Evolutionary conservation across 1,140 invertebrate genomes (phyloP).

Genomic region (Drosophila novamexicana): DNA sequence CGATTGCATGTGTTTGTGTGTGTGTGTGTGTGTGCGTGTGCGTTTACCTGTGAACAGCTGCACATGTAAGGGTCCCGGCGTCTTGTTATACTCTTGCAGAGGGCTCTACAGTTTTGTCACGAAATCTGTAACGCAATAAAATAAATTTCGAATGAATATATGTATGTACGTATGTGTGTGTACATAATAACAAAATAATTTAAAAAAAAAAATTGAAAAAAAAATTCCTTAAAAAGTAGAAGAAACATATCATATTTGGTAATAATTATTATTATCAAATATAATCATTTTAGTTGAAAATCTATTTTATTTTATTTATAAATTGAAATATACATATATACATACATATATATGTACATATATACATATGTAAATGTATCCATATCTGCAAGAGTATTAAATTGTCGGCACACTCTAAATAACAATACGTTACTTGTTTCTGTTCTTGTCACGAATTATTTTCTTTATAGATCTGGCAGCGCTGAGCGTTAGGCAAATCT

Average conservation of each 20-base stretch:
- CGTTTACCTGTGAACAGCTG: constrained; percentile 70
- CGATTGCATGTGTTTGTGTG: constrained; percentile 29
- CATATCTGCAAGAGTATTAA: too few relatives aligned
- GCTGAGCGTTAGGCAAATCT: constrained; percentile 31
- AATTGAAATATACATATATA: background rate
- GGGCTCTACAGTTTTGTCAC: constrained; percentile 2
- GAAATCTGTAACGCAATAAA: background rate
- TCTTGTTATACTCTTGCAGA: constrained; percentile 8
- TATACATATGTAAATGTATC: too few relatives aligned
- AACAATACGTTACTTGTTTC: background rate
- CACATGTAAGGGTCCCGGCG: constrained; percentile 50
- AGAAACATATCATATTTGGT: too few relatives aligned
- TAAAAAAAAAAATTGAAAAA: too few relatives aligned
- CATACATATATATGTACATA: background rate
- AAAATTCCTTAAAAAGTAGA: too few relatives aligned
- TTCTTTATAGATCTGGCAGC: constrained; percentile 31
- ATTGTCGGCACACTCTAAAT: too few relatives aligned
- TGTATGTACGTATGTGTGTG: background rate
- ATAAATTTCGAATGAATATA: background rate
- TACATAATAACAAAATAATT: background rate
- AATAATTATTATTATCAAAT: too few relatives aligned
- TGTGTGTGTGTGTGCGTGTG: constrained; percentile 10
- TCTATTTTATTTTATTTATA: too few relatives aligned
- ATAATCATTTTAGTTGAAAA: too few relatives aligned
- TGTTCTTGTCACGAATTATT: background rate